A percentile compares a stretch with the other conserved stretches of the same genome.
These are phyloP conservation scores for Aspidoscelis tigris DNA, from an alignment of 2,113 vertebrate genomes.

Conservation along the genomic window DNA sequence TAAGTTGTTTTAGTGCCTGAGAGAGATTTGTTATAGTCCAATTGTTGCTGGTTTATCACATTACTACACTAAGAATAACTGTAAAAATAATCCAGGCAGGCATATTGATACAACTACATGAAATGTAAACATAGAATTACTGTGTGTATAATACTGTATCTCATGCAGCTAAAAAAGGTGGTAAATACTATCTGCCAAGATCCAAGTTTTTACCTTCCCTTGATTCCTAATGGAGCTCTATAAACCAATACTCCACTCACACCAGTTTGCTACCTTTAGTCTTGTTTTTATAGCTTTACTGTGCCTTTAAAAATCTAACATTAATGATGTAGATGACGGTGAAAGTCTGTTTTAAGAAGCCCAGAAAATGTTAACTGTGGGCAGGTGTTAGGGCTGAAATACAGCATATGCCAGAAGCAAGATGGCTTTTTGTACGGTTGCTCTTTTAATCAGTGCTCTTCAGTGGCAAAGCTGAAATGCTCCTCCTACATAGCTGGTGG, in stretches of 20 bases:
- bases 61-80: not conserved
- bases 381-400: not conserved
- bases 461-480: not conserved
- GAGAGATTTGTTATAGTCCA: not conserved
- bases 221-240: not conserved
- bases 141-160: not conserved
- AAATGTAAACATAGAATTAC: slow-evolving; percentile 1
- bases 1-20: not conserved
- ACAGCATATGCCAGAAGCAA: not conserved
- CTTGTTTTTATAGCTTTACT: not conserved
- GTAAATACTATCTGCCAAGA: not conserved
- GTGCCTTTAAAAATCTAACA: not conserved
- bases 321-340: not conserved
- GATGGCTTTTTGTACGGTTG: not conserved
- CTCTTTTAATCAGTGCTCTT: not conserved
- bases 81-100: not conserved
- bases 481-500: not conserved
- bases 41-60: not conserved
- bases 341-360: not conserved
- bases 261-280: not conserved
- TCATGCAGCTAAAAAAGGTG: not conserved
- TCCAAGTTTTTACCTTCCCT: not conserved
- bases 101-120: not conserved
- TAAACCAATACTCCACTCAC: not conserved
- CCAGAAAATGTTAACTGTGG: not conserved